Base-by-base conservation (phyloP, 1,140 invertebrate genomes). In the Melipona quadrifasciata region DNA sequence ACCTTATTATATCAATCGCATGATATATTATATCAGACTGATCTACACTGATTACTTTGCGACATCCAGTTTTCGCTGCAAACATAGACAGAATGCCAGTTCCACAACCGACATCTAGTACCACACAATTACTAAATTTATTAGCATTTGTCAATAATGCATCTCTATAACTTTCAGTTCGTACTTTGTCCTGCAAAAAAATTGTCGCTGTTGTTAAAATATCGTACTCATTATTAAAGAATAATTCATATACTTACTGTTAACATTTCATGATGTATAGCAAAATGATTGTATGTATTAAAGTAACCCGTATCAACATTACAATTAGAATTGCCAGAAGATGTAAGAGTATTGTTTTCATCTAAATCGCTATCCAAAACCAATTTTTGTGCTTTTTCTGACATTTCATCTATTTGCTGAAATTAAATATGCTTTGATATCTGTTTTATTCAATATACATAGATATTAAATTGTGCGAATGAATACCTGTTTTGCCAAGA, bases 41-140 rank as follows among this genome's bases (percentile, higher is more conserved):
- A 96, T 99, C 98, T 53, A 99, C 97, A 70, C 98, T 99, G 92
- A 98, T 98, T 14, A 99, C 98, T 95, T 97, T 97, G 68, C 96
- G 96, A 68, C 99, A 99, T 55, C 99, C 99, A 80, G 98, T 98
- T 94, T 98, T 97, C 27, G 98, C 98, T 92, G 98, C 98, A 95
- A 99, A 99, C 96, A 99, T 97, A 31, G 98, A 99, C 17, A 99
- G 95, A 91, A 99, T 99, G 51, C 97, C 99, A 55, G 99, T 99
- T 3, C 99, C 99, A 94, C 98, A 99, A 24, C 99, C 99, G 77
- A 99, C 97, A 95, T 99, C 99, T 90, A 99, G 95, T 64, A 99
- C 98, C 10, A 96, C 95, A 95, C 99, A 99, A 80, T 97, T 96
- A 86, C 95, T 95, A 77, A 98, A 96, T 72, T 95, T 93, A 51